Evolutionary conservation across 1,140 invertebrate genomes (phyloP), one percentile per base, ranked within the genome.

Genomic region (Phymorhynchus buccinoides): DNA sequence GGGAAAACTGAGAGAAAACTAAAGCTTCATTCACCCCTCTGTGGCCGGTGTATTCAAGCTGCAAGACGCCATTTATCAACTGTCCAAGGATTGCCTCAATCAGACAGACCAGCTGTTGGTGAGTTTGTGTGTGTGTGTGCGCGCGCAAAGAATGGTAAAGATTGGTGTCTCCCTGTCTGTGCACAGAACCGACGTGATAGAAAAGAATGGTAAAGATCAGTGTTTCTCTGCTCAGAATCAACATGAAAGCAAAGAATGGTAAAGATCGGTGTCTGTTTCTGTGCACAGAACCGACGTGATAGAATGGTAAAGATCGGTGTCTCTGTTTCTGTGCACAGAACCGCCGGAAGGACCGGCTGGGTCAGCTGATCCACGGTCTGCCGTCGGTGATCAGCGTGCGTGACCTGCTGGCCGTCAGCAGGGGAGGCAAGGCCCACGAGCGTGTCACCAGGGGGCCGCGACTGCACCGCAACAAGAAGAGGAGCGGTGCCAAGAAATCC

Each of bases 41-140:
- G 44, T 84, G 22, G 73, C 79, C 1, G 68, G 81, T 6, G 48
- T 83, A 16, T 66, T 73, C 22, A 42, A 84, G 12, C 87, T 85
- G 12, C 80, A 81, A 39, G 84, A 85, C 78, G 84, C 85, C 37
- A 75, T 80, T 27, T 37, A 80, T 22, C 48, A 83, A 27, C 85
- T 87, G 30, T 75, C 73, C 37, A 35, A 75, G 18, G 71, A 75
- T 18, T 75, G 71, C 37, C 32, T 75, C 71, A 41, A 6, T 22
- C 35, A 75, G 71, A 35, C 37, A 4, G 71, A 75, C 35, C 18
- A 9, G 44, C n/a, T 66, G 62, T 22, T 27, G 62, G 7, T 27
- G 62, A 4, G 62, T 22, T 22, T 9, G 4, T 9, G 7, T 22
- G 62, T 22, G 62, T 9, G 7, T 6, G 44, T 48, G 44, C 44